A percentile compares a stretch with the other conserved stretches of the same genome.
Conservation (phyloP, 2,113 vertebrate genomes). For the Laterallus jamaicensis region DNA sequence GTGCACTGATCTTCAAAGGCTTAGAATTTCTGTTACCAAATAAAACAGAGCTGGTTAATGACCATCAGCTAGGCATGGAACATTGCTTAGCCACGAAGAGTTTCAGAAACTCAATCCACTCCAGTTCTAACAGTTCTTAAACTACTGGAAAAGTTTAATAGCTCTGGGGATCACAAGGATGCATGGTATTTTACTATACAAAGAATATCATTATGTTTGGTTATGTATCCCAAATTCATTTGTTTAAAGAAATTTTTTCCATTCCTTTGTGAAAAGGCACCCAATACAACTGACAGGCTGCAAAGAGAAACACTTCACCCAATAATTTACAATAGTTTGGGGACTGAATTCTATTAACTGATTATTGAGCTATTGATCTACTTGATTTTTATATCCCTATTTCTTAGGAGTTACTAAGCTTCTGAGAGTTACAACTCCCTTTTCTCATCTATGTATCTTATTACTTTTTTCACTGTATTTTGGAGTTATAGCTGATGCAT, state of each 20-base stretch:
- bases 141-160: not conserved
- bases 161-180: not conserved
- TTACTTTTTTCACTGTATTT: not conserved
- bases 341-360: not conserved
- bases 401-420: not conserved
- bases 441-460: not conserved
- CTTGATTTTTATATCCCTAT: not conserved
- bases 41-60: conserved; percentile 38
- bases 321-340: not conserved
- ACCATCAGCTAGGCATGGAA: not conserved
- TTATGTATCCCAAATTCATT: not conserved
- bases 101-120: not conserved
- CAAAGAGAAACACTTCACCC: not conserved
- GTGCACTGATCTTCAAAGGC: conserved; percentile 14
- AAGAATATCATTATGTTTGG: not conserved
- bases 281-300: not conserved
- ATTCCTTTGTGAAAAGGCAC: not conserved
- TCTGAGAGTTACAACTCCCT: not conserved
- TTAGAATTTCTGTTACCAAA: conserved; percentile 52
- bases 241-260: not conserved
- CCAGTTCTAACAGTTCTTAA: not conserved
- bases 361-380: not conserved
- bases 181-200: not conserved
- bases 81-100: not conserved
- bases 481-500: not conserved